Base-by-base conservation (phyloP, 2,888 invertebrate genomes). In the Cheilosia vernalis region DNA sequence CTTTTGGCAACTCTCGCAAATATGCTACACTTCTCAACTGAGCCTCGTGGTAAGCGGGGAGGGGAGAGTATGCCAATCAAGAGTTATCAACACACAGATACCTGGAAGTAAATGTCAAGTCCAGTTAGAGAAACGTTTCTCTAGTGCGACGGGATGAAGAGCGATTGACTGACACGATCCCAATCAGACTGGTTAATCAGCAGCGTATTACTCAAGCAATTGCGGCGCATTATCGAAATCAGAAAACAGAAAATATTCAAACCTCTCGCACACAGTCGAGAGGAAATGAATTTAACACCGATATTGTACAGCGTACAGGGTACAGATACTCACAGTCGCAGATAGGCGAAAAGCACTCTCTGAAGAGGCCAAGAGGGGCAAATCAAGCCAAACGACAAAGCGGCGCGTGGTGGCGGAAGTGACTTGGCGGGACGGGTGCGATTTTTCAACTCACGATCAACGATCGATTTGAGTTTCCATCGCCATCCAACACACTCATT, bases 121-220 rank as follows among this genome's bases (percentile, higher is more conserved):
- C 10, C 10, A 19, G 24, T 58, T 33, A 1, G 5, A 63, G 15
- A n/a, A 27, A n/a, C 37, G 15, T 44, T 73, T 24, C 53, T n/a
- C 15, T 37, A 10, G 21, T 33, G 24, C 33, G 15, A 33, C 55
- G 21, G n/a, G 27, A 42, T 44, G 17, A 64, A 33, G 55, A 78
- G 47, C 78, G 33, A 63, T 67, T 42, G 56, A 61, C 66, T 42
- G 56, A 61, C 66, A 82, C 72, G 47, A 78, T 49, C 49, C 49
- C 61, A 72, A 82, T 61, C 78, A 69, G 56, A 67, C 73, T 78
- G 78, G 72, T 73, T 78, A 73, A 83, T 83, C 83, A 70, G 67
- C 63, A 37, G 55, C 17, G 30, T 63, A 63, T 69, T 61, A 56
- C 55, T 56, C 44, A 78, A 51, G 53, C 51, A 37, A 61, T 82